phyloP scores from a whole-genome alignment of 2,113 vertebrate genomes.

The Catharus minimus region DNA sequence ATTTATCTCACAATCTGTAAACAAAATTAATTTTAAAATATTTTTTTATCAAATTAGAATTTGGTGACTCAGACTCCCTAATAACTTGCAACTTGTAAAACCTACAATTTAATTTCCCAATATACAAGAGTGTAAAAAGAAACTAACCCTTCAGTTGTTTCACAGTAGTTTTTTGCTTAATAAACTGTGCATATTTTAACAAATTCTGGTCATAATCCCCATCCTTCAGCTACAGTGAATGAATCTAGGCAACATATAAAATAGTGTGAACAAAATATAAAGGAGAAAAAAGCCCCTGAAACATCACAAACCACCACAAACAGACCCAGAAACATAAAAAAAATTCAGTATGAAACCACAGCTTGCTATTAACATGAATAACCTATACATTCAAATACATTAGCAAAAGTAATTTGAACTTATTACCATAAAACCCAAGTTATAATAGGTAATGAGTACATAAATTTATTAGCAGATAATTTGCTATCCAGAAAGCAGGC shows the following conservation, averaged over 20 bases:
- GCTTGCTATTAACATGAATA: background rate
- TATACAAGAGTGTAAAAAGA: background rate
- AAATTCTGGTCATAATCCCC: background rate
- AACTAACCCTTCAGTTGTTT: background rate
- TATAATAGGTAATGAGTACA: background rate
- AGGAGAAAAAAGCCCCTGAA: background rate
- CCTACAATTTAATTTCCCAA: background rate
- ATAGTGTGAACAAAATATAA: background rate
- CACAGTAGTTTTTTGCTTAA: background rate
- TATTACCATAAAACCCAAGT: background rate
- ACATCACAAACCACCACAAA: background rate
- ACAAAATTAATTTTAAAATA: background rate
- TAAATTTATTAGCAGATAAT: background rate
- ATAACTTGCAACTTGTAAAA: background rate
- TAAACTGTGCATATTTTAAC: background rate
- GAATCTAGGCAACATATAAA: background rate
- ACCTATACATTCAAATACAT: background rate
- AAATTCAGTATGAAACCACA: background rate
- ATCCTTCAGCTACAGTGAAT: background rate
- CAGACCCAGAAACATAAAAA: background rate
- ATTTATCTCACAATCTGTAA: background rate
- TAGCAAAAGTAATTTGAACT: slow-evolving; percentile 34
- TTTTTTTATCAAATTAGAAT: background rate
- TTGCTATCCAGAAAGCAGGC: background rate
- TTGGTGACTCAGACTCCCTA: background rate